Conservation (phyloP, 2,888 invertebrate species). For the Acronicta aceris region DNA sequence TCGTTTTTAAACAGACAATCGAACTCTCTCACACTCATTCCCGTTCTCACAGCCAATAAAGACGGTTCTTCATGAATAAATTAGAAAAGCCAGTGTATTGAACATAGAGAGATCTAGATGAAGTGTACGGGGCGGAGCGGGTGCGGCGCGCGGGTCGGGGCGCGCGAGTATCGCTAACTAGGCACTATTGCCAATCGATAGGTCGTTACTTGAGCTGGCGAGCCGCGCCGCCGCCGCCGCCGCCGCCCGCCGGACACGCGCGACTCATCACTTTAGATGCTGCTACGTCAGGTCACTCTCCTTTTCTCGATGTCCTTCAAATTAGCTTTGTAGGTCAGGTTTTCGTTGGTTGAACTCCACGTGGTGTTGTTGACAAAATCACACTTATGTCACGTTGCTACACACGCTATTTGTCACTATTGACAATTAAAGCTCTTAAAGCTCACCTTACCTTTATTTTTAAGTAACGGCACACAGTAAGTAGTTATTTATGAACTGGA, state of each 20-base stretch:
- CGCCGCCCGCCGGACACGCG: conserved; percentile 77
- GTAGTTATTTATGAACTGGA: too few relatives aligned
- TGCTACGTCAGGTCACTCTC: conserved; percentile 89
- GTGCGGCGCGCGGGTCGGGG: conserved; percentile 60
- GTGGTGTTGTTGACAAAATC: conserved; percentile 84
- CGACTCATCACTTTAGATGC: conserved; percentile 89
- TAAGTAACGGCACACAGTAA: neutral
- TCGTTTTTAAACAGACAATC: conserved; percentile 11
- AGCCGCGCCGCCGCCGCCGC: conserved; percentile 68
- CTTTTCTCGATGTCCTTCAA: conserved; percentile 90
- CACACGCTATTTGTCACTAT: conserved; percentile 9
- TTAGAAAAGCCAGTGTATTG: conserved; percentile 62
- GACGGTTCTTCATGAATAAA: conserved; percentile 64
- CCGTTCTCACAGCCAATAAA: conserved; percentile 46
- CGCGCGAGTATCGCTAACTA: conserved; percentile 82
- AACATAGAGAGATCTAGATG: conserved; percentile 63
- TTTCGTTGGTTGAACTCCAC: conserved; percentile 83
- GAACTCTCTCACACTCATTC: conserved; percentile 21
- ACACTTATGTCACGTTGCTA: conserved; percentile 51
- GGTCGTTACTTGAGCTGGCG: conserved; percentile 83
- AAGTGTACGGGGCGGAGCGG: conserved; percentile 57
- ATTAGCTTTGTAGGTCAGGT: conserved; percentile 90
- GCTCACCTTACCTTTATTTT: neutral
- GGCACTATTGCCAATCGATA: conserved; percentile 89
- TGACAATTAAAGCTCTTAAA: conserved; percentile 11